phyloP scores from a whole-genome alignment of 1,140 invertebrate species.

The Zaprionus taronus region DNA sequence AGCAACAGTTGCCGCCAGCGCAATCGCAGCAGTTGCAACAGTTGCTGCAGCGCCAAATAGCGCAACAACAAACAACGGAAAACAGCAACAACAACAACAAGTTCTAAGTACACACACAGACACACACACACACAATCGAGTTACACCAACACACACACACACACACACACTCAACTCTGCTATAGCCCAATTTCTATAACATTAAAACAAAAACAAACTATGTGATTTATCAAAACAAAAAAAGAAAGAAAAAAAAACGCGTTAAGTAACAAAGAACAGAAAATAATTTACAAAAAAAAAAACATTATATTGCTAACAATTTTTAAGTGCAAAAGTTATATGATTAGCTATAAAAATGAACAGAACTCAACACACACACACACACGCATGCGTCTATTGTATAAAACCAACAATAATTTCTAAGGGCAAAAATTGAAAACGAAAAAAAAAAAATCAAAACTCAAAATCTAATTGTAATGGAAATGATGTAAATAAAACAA shows the following conservation, averaged over 20 bases:
- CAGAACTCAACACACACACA: conserved; percentile 50
- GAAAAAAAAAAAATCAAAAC: conserved; percentile 44
- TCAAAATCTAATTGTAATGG: conserved; percentile 39
- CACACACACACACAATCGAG: background rate
- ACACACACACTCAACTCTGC: background rate
- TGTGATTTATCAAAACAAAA: conserved; percentile 8
- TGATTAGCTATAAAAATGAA: conserved; percentile 63
- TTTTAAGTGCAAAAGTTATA: conserved; percentile 80
- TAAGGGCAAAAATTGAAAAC: conserved; percentile 28
- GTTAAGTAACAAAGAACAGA: conserved; percentile 39
- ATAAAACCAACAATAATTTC: conserved; percentile 33
- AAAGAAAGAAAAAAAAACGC: conserved; percentile 18
- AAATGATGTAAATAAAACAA: conserved; percentile 65
- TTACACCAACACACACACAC: background rate
- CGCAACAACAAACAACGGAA: conserved; percentile 34
- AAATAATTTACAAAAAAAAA: conserved; percentile 36
- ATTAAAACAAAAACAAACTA: conserved; percentile 7
- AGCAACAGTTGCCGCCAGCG: conserved; percentile 18
- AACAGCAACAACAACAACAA: conserved; percentile 14
- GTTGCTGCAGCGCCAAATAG: conserved; percentile 51
- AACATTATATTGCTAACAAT: conserved; percentile 65
- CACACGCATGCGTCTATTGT: conserved; percentile 22
- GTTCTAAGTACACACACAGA: background rate
- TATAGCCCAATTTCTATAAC: conserved; percentile 14
- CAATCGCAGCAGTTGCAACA: conserved; percentile 20